These are phyloP conservation scores for Geotrupes spiniger DNA, from an alignment of 2,888 invertebrate genomes.

Conservation along the genomic window DNA sequence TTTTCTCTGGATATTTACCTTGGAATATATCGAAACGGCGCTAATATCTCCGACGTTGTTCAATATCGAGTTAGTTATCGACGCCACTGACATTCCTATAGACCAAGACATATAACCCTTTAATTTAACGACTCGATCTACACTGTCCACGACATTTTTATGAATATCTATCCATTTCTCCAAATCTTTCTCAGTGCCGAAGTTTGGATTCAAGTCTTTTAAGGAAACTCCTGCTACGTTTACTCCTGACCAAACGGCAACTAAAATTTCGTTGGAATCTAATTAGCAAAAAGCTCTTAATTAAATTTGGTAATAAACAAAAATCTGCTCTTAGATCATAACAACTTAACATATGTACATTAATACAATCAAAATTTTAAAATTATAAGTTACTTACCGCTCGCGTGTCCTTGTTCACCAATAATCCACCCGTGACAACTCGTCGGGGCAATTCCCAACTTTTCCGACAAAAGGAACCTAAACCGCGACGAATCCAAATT, in stretches of 20 bases:
- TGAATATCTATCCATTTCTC: slow-evolving; percentile 2
- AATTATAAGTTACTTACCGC: slow-evolving; percentile 37
- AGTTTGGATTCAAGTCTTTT: not conserved
- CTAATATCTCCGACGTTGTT: not conserved
- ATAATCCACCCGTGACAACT: slow-evolving; percentile 86
- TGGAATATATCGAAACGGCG: not conserved
- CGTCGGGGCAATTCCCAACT: slow-evolving; percentile 71
- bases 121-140: not conserved
- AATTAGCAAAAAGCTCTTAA: not conserved
- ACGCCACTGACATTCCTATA: not conserved
- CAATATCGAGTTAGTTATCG: not conserved
- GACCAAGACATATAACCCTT: slow-evolving; percentile 6
- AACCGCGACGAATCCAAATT: slow-evolving; percentile 85
- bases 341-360: no score
- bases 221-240: slow-evolving; percentile 4
- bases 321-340: no score
- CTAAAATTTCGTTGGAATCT: not conserved
- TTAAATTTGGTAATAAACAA: no score
- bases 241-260: slow-evolving; percentile 6
- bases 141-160: not conserved
- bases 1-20: not conserved
- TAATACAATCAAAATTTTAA: no score
- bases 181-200: not conserved
- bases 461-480: slow-evolving; percentile 76
- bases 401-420: slow-evolving; percentile 86